Evolutionary conservation across 2,113 vertebrate genomes (phyloP).

Genomic region (Synodontis membranacea): DNA sequence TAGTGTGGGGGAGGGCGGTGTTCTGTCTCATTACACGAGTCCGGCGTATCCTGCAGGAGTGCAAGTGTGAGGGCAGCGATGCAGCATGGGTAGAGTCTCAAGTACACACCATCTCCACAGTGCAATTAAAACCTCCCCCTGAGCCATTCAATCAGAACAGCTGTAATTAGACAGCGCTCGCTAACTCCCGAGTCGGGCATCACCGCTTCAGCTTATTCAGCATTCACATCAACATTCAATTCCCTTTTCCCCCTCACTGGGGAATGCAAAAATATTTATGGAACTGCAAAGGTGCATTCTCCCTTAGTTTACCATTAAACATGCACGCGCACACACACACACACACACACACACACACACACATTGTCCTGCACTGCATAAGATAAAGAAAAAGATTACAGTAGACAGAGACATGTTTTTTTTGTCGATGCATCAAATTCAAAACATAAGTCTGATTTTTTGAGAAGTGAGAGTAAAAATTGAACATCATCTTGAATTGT

Average conservation of each 20-base stretch:
- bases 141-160: conserved; percentile 37
- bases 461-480: neutral
- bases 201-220: conserved; percentile 25
- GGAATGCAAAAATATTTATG: neutral
- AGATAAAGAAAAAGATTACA: too few species aligned
- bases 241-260: neutral
- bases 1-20: neutral
- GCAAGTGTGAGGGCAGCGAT: conserved; percentile 5
- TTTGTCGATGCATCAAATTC: neutral
- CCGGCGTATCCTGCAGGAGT: neutral
- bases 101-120: conserved; percentile 20
- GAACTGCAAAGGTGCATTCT: neutral
- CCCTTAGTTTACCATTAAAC: neutral
- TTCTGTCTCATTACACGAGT: conserved; percentile 27
- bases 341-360: conserved; percentile 11
- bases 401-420: neutral
- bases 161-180: conserved; percentile 32
- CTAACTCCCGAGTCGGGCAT: neutral
- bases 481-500: too few species aligned
- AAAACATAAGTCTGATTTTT: neutral
- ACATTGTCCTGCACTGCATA: too few species aligned
- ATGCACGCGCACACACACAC: neutral
- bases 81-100: conserved; percentile 13
- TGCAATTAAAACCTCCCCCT: conserved; percentile 37
- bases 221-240: conserved; percentile 23